phyloP scores from a whole-genome alignment of 2,113 vertebrate species.

The Micromys minutus region DNA sequence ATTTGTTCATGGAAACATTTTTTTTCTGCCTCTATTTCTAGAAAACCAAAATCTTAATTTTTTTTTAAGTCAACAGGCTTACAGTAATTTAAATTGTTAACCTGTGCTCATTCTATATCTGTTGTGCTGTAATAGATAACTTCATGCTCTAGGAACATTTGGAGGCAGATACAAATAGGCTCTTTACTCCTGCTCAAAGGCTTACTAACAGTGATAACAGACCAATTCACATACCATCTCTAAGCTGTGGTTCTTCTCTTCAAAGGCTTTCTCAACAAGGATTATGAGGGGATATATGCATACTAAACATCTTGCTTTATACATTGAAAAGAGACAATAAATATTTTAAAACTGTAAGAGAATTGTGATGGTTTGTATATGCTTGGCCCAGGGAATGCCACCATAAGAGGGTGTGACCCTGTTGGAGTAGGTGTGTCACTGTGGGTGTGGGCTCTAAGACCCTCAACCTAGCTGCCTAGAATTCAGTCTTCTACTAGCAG shows the following conservation, averaged over 20 bases:
- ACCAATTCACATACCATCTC: neutral
- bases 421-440: too few relatives aligned
- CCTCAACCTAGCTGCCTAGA: too few relatives aligned
- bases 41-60: constrained; percentile 25
- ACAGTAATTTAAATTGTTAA: neutral
- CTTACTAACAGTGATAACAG: neutral
- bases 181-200: neutral
- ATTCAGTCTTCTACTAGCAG: too few relatives aligned
- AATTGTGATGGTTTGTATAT: neutral
- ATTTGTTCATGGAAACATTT: constrained; percentile 9
- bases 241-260: neutral
- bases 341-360: constrained; percentile 30
- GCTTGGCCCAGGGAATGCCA: too few relatives aligned
- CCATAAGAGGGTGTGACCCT: too few relatives aligned
- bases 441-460: too few relatives aligned
- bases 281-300: neutral
- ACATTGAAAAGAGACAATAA: constrained; percentile 12
- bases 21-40: constrained; percentile 38
- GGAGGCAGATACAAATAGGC: neutral
- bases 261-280: neutral
- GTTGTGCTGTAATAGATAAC: neutral
- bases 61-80: neutral
- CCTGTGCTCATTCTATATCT: neutral
- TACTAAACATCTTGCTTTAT: constrained; percentile 19
- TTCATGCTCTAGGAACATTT: constrained; percentile 22